Percentiles rank a stretch among this genome's conserved stretches.
Conservation (phyloP, 2,797 vertebrate species). For the Sebastes glaucus region DNA sequence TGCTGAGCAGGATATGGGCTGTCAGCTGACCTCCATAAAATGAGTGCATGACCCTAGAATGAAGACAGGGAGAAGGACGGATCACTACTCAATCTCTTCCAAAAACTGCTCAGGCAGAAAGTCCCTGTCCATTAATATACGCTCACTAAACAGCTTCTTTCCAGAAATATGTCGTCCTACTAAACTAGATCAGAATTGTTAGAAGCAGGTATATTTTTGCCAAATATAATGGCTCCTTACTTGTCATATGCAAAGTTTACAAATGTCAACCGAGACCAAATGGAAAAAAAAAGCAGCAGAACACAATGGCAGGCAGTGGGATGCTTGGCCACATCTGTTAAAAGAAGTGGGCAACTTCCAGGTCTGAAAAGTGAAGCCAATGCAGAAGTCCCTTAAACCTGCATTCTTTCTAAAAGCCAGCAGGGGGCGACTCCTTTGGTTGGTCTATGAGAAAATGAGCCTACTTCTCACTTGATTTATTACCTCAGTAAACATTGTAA, state of each 20-base stretch:
- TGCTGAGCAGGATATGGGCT: not conserved
- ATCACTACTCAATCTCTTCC: not conserved
- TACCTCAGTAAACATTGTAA: too few relatives aligned
- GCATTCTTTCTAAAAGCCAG: too few relatives aligned
- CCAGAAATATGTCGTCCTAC: not conserved
- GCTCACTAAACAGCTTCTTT: not conserved
- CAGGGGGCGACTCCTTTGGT: too few relatives aligned
- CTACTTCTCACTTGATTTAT: too few relatives aligned
- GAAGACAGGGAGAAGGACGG: not conserved
- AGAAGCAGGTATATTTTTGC: not conserved
- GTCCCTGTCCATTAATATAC: not conserved
- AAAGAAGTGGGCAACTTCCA: not conserved
- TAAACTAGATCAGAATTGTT: not conserved
- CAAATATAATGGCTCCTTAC: not conserved
- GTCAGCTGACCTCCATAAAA: slow-evolving; percentile 8
- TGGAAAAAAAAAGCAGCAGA: not conserved
- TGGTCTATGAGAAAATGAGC: rapidly evolving
- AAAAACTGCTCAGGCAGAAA: not conserved
- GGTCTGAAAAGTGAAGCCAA: too few relatives aligned
- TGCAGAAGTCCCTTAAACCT: too few relatives aligned
- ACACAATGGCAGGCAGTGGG: not conserved
- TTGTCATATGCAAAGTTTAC: not conserved
- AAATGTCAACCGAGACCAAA: not conserved
- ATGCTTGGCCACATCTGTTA: not conserved
- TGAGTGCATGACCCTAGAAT: not conserved